A percentile compares a stretch with the other conserved stretches of the same genome.
phyloP scores from a whole-genome alignment of 2,797 vertebrate genomes.

The Spinus pinus region DNA sequence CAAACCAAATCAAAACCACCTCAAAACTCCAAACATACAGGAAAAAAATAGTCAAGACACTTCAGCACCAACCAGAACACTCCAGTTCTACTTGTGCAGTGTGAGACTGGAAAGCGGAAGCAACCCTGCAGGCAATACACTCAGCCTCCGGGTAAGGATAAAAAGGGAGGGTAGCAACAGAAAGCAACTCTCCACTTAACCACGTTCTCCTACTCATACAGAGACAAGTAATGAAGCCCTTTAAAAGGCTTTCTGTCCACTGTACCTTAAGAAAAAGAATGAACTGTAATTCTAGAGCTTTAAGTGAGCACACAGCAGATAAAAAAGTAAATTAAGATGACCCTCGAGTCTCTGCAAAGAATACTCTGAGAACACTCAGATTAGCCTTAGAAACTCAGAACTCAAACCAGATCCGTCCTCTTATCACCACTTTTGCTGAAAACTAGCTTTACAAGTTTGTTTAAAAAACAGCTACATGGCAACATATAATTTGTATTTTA shows the following conservation, averaged over 20 bases:
- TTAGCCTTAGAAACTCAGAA: background rate
- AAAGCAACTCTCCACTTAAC: background rate
- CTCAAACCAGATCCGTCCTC: background rate
- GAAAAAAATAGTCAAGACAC: background rate
- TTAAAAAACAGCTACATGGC: background rate
- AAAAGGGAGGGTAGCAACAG: background rate
- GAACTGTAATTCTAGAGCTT: background rate
- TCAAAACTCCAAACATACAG: background rate
- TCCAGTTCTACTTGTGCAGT: background rate
- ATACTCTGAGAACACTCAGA: background rate
- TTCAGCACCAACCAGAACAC: background rate
- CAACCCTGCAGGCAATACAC: background rate
- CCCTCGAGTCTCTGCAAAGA: background rate
- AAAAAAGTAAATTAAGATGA: background rate
- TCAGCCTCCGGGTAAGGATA: background rate
- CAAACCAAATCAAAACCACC: background rate
- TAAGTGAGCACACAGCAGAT: background rate
- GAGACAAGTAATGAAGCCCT: background rate
- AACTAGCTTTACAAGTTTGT: constrained; percentile 5
- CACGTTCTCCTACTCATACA: background rate
- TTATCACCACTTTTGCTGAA: background rate
- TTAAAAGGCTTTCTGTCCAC: background rate
- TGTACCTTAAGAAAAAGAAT: background rate
- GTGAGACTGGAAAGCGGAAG: background rate
- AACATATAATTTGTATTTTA: background rate